Evolutionary conservation across 2,113 vertebrate genomes (phyloP).

Genomic region (Cryptotis parvus): DNA sequence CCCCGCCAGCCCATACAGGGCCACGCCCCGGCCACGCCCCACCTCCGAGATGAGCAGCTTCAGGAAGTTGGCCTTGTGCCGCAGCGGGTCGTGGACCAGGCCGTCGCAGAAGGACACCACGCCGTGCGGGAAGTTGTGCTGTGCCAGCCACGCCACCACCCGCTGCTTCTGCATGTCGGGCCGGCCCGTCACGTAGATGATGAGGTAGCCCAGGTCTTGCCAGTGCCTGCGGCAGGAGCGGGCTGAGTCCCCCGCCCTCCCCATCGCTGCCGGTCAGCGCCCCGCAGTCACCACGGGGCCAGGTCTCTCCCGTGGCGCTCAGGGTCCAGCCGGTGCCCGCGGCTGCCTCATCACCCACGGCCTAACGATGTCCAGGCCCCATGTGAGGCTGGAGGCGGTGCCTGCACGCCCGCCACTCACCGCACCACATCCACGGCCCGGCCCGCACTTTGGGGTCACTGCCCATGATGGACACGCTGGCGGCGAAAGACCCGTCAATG

Average conservation of each 20-base stretch:
- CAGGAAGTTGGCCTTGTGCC: conserved; percentile 99
- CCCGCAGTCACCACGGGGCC: no score
- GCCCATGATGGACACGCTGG: conserved; percentile 99
- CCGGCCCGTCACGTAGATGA: conserved; percentile 97
- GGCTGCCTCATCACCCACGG: no score
- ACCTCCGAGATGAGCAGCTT: conserved; percentile 92
- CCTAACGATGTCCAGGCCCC: neutral
- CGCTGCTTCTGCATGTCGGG: conserved; percentile 99
- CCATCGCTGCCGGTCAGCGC: neutral
- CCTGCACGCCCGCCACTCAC: conserved; percentile 83
- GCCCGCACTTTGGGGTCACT: conserved; percentile 98
- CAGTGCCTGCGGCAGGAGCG: conserved; percentile 91
- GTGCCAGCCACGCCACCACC: conserved; percentile 98
- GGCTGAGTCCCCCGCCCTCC: conserved; percentile 3
- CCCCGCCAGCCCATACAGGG: neutral
- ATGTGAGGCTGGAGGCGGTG: neutral
- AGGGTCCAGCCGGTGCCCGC: no score
- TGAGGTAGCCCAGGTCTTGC: conserved; percentile 99
- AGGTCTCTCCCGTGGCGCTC: no score
- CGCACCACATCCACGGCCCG: conserved; percentile 97
- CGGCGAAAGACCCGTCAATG: conserved; percentile 98
- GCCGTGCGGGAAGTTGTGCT: conserved; percentile 99
- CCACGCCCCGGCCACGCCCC: neutral
- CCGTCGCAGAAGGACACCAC: conserved; percentile 98
- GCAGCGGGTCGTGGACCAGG: conserved; percentile 96